These are phyloP conservation scores for Ibycter americanus DNA, from an alignment of 2,797 vertebrate genomes.

Conservation along the genomic window DNA sequence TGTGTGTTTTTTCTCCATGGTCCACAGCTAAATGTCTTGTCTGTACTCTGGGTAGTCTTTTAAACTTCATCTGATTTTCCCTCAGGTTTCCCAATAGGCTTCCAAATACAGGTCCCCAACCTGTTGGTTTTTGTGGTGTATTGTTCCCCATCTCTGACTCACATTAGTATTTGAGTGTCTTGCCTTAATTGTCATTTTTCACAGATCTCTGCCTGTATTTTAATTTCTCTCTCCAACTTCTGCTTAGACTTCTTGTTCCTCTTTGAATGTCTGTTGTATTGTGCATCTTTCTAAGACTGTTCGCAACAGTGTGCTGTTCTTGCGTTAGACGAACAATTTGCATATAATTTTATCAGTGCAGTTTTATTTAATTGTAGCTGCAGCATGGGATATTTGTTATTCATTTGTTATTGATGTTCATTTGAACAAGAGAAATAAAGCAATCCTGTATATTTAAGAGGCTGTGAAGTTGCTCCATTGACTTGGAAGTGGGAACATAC, in stretches of 20 bases:
- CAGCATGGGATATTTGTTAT: background rate
- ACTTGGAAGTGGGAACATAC: background rate
- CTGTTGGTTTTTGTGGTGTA: background rate
- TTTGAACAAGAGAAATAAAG: background rate
- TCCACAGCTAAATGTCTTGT: background rate
- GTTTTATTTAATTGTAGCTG: background rate
- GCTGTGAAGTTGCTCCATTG: background rate
- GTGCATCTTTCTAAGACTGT: rapidly evolving
- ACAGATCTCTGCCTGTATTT: background rate
- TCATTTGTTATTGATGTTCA: slow-evolving; percentile 2
- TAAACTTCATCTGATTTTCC: background rate
- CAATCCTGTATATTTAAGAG: background rate
- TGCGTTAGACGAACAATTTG: background rate
- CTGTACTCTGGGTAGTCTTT: background rate
- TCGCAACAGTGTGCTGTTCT: background rate
- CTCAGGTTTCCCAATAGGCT: background rate
- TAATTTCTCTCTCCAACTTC: background rate
- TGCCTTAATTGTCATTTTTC: background rate
- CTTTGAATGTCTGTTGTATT: background rate
- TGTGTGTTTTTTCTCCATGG: background rate
- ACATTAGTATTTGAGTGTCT: background rate
- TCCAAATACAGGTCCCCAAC: background rate
- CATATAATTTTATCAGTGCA: background rate
- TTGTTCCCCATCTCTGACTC: background rate
- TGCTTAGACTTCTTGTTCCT: background rate